Base-by-base conservation (phyloP, 1,140 invertebrate genomes). In the Matsumurasca onukii region DNA sequence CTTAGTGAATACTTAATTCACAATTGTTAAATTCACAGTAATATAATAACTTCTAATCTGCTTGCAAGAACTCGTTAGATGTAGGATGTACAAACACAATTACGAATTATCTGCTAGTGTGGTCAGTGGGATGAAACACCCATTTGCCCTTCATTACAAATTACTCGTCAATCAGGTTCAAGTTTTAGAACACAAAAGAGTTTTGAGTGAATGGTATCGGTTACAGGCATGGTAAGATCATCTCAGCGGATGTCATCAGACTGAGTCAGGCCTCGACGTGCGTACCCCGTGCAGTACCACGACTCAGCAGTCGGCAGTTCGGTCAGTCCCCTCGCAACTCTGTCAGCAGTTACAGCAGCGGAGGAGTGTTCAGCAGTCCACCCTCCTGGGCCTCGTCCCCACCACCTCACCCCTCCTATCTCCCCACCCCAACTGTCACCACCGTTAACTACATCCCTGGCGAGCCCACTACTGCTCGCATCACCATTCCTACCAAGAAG, bases 231-330 rank as follows among this genome's bases (percentile, higher is more conserved):
- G 66, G 49, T 55, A n/a, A 22, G 66, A 1, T 57, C 67, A 48
- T 49, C 31, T 9, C 31, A 59, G 20, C 31, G 3, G 24, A 29
- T 13, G 25, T 59, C 55, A 31, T 82, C 80, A 71, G 81, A 82
- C 72, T 81, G 78, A 69, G 80, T 24, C 76, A 77, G 71, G 77
- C 77, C 45, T 81, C 76, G 45, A 76, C 55, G 13, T 81, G 82
- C 31, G 51, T 63, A 34, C 57, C 48, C 15, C 52, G 61, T 9
- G 31, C n/a, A 59, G 1, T n/a, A 29, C 15, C 30, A n/a, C 66
- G 82, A 84, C 73, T 87, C 86, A 34, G 85, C 86, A 0, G 81
- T 87, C 0, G 86, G 85, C 1, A 86, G 85, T 0, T 86, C 86
- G 1, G 82, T 83, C 9, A 80, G 71, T 78, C 84, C 70, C 80